A percentile compares a stretch with the other conserved stretches of the same genome.
phyloP scores from a whole-genome alignment of 1,140 invertebrate genomes.

The Cepaea nemoralis region DNA sequence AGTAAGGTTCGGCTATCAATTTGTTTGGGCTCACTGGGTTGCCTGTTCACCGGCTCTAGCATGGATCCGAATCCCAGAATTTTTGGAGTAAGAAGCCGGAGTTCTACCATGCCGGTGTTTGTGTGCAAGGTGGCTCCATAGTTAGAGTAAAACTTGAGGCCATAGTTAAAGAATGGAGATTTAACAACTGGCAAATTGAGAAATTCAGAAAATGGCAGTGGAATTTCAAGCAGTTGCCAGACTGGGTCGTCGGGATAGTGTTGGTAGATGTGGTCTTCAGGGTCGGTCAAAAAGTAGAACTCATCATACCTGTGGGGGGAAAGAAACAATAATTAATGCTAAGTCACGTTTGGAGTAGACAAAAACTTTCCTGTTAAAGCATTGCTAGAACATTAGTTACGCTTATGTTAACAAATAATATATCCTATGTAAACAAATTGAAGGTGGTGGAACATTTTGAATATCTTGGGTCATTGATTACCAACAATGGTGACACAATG shows the following conservation, averaged over 20 bases:
- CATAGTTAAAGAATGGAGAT: constrained; percentile 70
- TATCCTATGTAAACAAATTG: too few relatives aligned
- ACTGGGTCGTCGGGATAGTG: constrained; percentile 74
- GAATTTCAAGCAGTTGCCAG: constrained; percentile 75
- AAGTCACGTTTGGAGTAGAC: too few relatives aligned
- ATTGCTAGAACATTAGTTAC: too few relatives aligned
- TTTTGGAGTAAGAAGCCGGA: constrained; percentile 63
- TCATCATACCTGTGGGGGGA: constrained; percentile 64
- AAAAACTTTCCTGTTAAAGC: too few relatives aligned
- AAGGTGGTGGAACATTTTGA: too few relatives aligned
- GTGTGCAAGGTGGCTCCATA: constrained; percentile 64
- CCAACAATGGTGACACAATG: too few relatives aligned
- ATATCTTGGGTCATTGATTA: too few relatives aligned
- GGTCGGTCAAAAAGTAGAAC: constrained; percentile 75
- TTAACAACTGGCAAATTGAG: constrained; percentile 72
- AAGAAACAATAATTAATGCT: too few relatives aligned
- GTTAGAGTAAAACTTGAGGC: constrained; percentile 63
- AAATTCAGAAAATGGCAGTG: constrained; percentile 74
- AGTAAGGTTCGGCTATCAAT: constrained; percentile 64
- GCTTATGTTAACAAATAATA: too few relatives aligned
- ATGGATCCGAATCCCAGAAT: constrained; percentile 64
- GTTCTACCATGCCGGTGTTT: constrained; percentile 66
- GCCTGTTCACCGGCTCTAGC: constrained; percentile 62
- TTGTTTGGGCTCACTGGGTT: constrained; percentile 50
- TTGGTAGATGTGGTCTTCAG: constrained; percentile 75